Evolutionary conservation across 2,113 vertebrate species (phyloP).

Genomic region (Zeus faber): DNA sequence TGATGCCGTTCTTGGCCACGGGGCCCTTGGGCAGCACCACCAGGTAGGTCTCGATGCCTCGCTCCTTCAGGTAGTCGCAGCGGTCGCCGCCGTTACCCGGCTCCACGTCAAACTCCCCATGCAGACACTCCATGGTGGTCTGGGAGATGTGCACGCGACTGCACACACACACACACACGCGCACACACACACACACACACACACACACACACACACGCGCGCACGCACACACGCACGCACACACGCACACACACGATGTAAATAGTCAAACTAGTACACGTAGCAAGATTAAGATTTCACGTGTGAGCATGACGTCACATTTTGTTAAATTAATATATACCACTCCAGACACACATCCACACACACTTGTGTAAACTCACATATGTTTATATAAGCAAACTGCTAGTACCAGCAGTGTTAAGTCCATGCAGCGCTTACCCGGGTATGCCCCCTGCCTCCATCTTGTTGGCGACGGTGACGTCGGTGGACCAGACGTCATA

Average conservation of each 20-base stretch:
- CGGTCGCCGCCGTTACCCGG: conserved; percentile 85
- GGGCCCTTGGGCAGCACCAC: conserved; percentile 82
- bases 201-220: not conserved
- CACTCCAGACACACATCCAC: too few species aligned
- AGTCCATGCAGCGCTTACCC: too few species aligned
- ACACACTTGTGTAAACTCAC: too few species aligned
- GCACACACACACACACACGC: not conserved
- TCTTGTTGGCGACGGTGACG: conserved; percentile 94
- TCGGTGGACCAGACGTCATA: conserved; percentile 96
- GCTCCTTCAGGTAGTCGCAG: conserved; percentile 89
- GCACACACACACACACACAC: not conserved
- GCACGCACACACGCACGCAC: not conserved
- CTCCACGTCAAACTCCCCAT: conserved; percentile 91
- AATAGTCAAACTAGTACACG: too few species aligned
- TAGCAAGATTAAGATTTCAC: too few species aligned
- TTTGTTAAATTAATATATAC: too few species aligned
- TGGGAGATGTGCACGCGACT: conserved; percentile 95
- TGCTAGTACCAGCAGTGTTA: too few species aligned
- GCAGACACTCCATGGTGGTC: conserved; percentile 88
- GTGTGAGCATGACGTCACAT: too few species aligned
- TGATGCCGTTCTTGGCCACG: conserved; percentile 80
- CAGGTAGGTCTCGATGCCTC: conserved; percentile 88
- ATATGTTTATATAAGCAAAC: too few species aligned
- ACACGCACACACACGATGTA: not conserved
- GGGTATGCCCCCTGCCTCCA: conserved; percentile 92